A percentile compares a stretch with the other conserved stretches of the same genome.
phyloP scores from a whole-genome alignment of 1,140 invertebrate species.

The Platyura marginata region DNA sequence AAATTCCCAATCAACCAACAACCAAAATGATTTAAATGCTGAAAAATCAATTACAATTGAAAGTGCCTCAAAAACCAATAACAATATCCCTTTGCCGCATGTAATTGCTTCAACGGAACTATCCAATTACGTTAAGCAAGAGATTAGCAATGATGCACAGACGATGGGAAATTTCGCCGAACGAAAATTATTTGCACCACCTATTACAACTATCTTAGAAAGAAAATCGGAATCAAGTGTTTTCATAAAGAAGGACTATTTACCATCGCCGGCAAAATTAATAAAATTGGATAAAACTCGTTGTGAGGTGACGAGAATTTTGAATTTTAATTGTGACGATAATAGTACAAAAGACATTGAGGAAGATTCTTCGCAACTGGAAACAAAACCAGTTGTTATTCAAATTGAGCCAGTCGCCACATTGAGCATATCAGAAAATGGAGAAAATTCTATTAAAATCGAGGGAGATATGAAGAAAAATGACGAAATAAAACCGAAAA shows the following conservation, averaged over 20 bases:
- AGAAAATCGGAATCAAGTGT: background rate
- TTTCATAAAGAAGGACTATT: constrained; percentile 3
- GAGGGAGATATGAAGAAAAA: too few relatives aligned
- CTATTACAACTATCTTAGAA: background rate
- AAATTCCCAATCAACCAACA: background rate
- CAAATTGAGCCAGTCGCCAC: background rate
- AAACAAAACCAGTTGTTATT: background rate
- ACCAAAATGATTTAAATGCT: background rate
- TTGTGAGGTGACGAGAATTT: constrained; percentile 17
- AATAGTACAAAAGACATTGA: background rate
- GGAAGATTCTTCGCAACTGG: background rate
- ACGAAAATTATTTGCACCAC: background rate
- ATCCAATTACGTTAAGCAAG: background rate
- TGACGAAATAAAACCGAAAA: constrained; percentile 1
- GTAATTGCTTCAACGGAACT: background rate
- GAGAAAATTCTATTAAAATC: background rate
- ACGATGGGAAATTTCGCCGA: too few relatives aligned
- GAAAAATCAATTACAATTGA: background rate
- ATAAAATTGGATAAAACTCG: constrained; percentile 11
- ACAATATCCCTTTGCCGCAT: background rate
- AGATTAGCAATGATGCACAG: background rate
- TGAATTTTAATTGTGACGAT: constrained; percentile 9
- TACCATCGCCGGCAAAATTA: background rate
- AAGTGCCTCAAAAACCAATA: constrained; percentile 1
- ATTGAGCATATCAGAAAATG: constrained; percentile 1